Base-by-base conservation (phyloP, 2,113 vertebrate genomes). In the Cynopterus brachyotis region DNA sequence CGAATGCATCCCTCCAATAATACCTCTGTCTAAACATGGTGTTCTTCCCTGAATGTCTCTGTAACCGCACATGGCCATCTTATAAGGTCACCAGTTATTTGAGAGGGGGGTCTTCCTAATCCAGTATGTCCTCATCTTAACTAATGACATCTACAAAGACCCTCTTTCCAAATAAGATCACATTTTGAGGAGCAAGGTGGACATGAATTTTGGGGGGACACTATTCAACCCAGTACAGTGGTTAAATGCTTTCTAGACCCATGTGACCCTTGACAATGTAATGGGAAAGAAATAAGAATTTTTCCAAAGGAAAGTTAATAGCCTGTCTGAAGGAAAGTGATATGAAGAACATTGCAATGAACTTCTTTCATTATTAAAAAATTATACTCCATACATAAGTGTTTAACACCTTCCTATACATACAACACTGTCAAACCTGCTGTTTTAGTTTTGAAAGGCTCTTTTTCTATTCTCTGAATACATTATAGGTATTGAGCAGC, bases 351-450 rank as follows among this genome's bases (percentile, higher is more conserved):
- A 67, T 45, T 87, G 30, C 83, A 91, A 86, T 76, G 17, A 75
- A 85, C 8, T 90, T 89, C 28, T 35, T 80, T 94, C 47, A 40
- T 91, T 93, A 83, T 83, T 87, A 91, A 87, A 90, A 70, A 84
- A 70, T 76, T 76, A 81, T 85, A 86, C 50, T 69, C 50, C 24
- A 89, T 75, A 72, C 3, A 4, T 90, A 86, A 78, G 4, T 79
- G 3, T 80, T 85, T 80, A 92, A 89, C 60, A 85, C 22, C 89
- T 76, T 92, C 13, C 5, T 89, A 35, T 70, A 37, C 35, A 85
- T 53, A 47, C 3, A 75, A 66, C 42, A 78, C 37, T 66, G 53
- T 82, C 26, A 87, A 95, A 57, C 8, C 15, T 83, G 26, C 16
- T 66, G 9, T 78, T 96, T 94, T 89, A 85, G 75, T 80, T 94